phyloP scores from a whole-genome alignment of 2,888 invertebrate genomes.

The Eustalomyia histrio region DNA sequence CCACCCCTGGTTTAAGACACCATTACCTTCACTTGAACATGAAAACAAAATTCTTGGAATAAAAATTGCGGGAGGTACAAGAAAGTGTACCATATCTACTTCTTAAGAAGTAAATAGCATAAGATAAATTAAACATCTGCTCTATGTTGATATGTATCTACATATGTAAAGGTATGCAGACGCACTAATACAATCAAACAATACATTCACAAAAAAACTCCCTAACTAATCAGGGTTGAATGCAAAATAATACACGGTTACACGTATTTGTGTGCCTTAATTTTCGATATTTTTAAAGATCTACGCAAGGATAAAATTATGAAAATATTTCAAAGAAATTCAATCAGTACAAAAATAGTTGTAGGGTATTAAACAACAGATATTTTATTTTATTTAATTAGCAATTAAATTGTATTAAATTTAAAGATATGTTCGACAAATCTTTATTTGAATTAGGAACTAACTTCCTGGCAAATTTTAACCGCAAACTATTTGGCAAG shows the following conservation, averaged over 20 bases:
- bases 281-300: slow-evolving; percentile 36
- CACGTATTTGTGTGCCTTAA: slow-evolving; percentile 9
- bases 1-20: too few species aligned
- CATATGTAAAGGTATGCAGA: slow-evolving; percentile 9
- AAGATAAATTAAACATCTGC: slow-evolving; percentile 45
- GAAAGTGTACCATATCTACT: not conserved
- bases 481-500: slow-evolving; percentile 62
- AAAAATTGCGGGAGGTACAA: slow-evolving; percentile 41
- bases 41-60: slow-evolving; percentile 32
- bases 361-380: slow-evolving; percentile 23
- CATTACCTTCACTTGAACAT: not conserved
- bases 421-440: slow-evolving; percentile 66
- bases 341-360: slow-evolving; percentile 45
- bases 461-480: slow-evolving; percentile 62
- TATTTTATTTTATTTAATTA: too few species aligned
- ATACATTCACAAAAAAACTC: not conserved
- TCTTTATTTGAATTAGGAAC: slow-evolving; percentile 62
- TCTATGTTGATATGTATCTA: slow-evolving; percentile 19
- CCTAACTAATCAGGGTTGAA: slow-evolving; percentile 53
- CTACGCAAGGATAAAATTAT: slow-evolving; percentile 34
- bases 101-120: not conserved
- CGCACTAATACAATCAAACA: not conserved
- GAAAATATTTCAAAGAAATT: slow-evolving; percentile 17
- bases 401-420: not conserved
- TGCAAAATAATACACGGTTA: not conserved